Conservation (phyloP, 2,113 vertebrate genomes). For the Cryptotis parvus region DNA sequence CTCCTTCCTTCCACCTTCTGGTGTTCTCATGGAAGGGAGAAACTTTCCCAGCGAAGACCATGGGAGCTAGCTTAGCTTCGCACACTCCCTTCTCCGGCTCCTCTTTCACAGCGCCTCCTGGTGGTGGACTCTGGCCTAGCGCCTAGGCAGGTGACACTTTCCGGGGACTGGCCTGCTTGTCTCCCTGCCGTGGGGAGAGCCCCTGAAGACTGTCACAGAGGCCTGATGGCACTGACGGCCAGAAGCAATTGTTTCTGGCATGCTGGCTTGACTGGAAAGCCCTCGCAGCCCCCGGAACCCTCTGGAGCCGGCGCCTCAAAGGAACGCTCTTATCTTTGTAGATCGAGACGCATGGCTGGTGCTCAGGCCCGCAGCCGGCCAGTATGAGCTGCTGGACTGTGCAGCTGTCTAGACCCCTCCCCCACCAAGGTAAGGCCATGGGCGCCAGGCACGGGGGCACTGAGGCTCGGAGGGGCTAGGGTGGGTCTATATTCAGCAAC, state of each 20-base stretch:
- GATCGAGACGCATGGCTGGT: slow-evolving; percentile 40
- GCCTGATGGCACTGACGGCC: background rate
- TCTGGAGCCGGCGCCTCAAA: background rate
- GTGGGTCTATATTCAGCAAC: background rate
- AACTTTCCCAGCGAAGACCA: background rate
- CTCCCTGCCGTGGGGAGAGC: background rate
- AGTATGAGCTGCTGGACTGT: background rate
- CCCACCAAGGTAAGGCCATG: slow-evolving; percentile 42
- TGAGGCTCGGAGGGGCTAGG: background rate
- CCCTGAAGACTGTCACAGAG: background rate
- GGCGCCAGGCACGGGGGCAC: background rate
- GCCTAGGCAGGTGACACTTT: background rate
- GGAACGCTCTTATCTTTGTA: slow-evolving; percentile 56
- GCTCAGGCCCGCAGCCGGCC: slow-evolving; percentile 20
- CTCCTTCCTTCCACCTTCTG: background rate
- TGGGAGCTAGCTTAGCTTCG: too few species aligned
- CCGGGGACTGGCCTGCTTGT: background rate
- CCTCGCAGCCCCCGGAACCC: too few species aligned
- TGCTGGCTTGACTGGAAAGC: background rate
- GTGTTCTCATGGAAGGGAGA: background rate
- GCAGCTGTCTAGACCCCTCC: slow-evolving; percentile 1
- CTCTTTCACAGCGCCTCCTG: too few species aligned
- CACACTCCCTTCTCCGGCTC: background rate
- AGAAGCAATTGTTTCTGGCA: background rate
- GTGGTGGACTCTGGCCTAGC: too few species aligned